Evolutionary conservation across 2,113 vertebrate species (phyloP).

Genomic region (Xenopus tropicalis): UCB_Xtro_10.0 CM004447.2:104338501-104339000

Average conservation of each 20-base stretch:
- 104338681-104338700: background rate
- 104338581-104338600: background rate
- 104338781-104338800: constrained; percentile 22
- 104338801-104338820: constrained; percentile 35
- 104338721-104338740: constrained; percentile 17
- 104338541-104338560: background rate
- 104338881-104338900: constrained; percentile 20
- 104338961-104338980: constrained; percentile 20
- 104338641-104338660: background rate
- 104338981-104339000: constrained; percentile 21
- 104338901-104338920: constrained; percentile 37
- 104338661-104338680: background rate
- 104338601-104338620: background rate
- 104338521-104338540: constrained; percentile 4
- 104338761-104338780: constrained; percentile 24
- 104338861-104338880: constrained; percentile 37
- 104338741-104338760: constrained; percentile 25
- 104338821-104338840: constrained; percentile 18
- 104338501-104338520: background rate
- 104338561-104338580: background rate
- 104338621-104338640: background rate
- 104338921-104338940: constrained; percentile 34
- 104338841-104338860: constrained; percentile 26
- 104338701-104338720: background rate
- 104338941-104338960: constrained; percentile 24